A percentile compares a stretch with the other conserved stretches of the same genome.
Conservation (phyloP, 2,113 vertebrate genomes). For the Cepphus grylle region DNA sequence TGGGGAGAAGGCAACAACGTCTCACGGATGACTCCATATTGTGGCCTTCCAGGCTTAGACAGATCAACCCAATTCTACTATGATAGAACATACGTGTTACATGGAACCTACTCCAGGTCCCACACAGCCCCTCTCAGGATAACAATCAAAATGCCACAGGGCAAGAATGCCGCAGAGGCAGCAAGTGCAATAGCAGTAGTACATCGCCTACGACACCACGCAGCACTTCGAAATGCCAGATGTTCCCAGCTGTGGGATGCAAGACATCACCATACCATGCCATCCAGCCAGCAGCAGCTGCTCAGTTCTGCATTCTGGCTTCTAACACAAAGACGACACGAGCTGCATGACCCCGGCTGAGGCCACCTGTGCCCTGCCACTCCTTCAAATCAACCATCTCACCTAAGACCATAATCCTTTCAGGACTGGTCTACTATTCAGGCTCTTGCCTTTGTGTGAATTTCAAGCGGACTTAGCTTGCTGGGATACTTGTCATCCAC, state of each 20-base stretch:
- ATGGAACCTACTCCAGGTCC: neutral
- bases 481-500: neutral
- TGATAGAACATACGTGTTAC: fast-evolving
- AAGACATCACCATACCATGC: neutral
- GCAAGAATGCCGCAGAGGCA: neutral
- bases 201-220: neutral
- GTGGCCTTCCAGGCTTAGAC: neutral
- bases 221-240: neutral
- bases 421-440: neutral
- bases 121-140: neutral
- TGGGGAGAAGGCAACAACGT: neutral
- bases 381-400: neutral
- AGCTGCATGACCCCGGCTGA: fast-evolving
- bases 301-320: neutral
- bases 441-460: neutral
- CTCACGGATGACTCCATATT: neutral
- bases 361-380: neutral
- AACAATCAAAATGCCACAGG: neutral
- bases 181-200: fast-evolving
- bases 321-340: fast-evolving
- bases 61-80: neutral
- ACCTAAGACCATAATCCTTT: neutral
- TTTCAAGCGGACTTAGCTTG: neutral
- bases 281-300: neutral
- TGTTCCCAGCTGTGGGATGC: neutral